Evolutionary conservation across 2,888 invertebrate species (phyloP).

Genomic region (Cryptus viduatorius): DNA sequence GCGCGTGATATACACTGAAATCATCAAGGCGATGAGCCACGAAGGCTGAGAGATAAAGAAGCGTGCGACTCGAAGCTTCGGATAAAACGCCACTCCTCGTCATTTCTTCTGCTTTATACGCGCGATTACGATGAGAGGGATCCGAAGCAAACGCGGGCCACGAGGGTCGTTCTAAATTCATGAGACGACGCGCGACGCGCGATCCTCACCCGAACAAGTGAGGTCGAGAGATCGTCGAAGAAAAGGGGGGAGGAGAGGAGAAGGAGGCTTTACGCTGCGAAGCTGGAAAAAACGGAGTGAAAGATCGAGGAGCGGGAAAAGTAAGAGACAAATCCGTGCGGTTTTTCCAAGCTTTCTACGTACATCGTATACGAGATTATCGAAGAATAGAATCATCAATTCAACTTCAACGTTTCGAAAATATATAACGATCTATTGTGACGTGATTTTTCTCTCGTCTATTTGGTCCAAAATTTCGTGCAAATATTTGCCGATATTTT

Average conservation of each 20-base stretch:
- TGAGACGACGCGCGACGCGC: conserved; percentile 49
- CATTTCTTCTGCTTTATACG: conserved; percentile 51
- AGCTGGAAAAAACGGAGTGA: conserved; percentile 6
- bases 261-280: background rate
- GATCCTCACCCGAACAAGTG: conserved; percentile 27
- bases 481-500: no score
- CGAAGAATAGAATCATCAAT: conserved; percentile 26
- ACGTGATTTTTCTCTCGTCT: background rate
- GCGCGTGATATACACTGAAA: conserved; percentile 19
- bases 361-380: conserved; percentile 18
- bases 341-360: background rate
- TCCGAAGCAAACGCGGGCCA: conserved; percentile 18
- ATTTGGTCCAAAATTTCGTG: background rate
- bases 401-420: background rate
- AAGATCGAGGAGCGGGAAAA: background rate
- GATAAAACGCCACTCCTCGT: conserved; percentile 37
- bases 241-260: background rate
- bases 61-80: conserved; percentile 26
- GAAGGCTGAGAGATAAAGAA: conserved; percentile 35
- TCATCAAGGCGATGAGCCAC: conserved; percentile 43
- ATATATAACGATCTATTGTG: background rate
- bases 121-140: conserved; percentile 19
- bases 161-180: conserved; percentile 58
- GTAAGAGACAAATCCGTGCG: conserved; percentile 7
- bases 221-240: conserved; percentile 31